Evolutionary conservation across 2,797 vertebrate species (phyloP).

Genomic region (Poecilia gillii): DNA sequence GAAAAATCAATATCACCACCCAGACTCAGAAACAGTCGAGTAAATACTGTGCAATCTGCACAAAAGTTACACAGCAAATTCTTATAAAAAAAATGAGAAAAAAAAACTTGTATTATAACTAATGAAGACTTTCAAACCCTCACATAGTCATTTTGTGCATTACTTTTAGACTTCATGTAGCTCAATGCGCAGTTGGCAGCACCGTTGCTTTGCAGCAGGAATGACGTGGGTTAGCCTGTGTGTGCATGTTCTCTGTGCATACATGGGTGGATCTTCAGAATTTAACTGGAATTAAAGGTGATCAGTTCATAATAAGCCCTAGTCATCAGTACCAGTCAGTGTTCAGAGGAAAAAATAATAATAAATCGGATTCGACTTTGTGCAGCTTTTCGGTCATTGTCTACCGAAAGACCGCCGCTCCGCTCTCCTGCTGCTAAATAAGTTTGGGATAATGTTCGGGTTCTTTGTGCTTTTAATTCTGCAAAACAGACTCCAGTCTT

Average conservation of each 20-base stretch:
- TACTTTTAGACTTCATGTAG: neutral
- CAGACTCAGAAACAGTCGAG: neutral
- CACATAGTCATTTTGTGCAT: neutral
- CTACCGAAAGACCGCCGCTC: no score
- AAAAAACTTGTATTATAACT: neutral
- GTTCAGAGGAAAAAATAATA: no score
- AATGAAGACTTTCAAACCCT: neutral
- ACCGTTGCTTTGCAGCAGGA: neutral
- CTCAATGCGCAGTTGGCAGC: neutral
- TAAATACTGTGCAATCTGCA: neutral
- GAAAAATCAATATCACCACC: conserved; percentile 9
- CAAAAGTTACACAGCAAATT: neutral
- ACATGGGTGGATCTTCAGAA: neutral
- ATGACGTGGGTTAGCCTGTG: neutral
- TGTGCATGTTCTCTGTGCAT: neutral
- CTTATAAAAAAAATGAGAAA: neutral
- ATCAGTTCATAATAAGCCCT: no score
- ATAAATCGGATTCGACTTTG: no score
- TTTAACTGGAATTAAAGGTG: no score
- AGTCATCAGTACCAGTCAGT: no score
- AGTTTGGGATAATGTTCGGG: no score
- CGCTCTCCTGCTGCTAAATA: no score
- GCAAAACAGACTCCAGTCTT: no score
- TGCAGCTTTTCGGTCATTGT: no score
- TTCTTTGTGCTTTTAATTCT: no score